A percentile compares a stretch with the other conserved stretches of the same genome.
These are phyloP conservation scores for Threskiornis aethiopicus DNA, from an alignment of 2,797 vertebrate species.

Conservation along the genomic window DNA sequence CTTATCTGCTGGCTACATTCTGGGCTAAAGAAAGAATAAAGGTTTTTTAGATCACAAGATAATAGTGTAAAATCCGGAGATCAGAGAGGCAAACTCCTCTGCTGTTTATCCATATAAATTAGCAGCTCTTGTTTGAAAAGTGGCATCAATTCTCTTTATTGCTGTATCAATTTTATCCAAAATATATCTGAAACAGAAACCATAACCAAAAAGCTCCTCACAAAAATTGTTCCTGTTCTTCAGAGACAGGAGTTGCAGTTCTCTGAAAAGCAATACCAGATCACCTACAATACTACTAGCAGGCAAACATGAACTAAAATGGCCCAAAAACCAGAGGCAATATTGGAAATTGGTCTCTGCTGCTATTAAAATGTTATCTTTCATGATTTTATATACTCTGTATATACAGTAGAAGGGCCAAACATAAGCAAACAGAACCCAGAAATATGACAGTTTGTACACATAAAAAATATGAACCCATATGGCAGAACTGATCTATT, in stretches of 20 bases:
- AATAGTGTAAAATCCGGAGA: background rate
- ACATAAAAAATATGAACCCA: background rate
- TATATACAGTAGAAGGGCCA: background rate
- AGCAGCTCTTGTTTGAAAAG: background rate
- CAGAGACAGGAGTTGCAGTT: background rate
- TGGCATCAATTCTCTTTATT: background rate
- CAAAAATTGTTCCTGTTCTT: background rate
- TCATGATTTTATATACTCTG: background rate
- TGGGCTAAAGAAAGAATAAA: background rate
- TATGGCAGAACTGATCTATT: background rate
- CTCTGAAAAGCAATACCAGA: background rate
- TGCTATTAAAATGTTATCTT: background rate
- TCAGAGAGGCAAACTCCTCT: background rate
- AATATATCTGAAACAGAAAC: background rate
- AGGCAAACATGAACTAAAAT: background rate
- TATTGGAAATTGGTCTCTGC: background rate
- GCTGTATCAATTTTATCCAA: background rate
- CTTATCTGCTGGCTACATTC: background rate
- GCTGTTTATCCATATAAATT: background rate
- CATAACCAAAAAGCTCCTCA: background rate
- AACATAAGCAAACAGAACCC: background rate
- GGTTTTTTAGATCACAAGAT: background rate
- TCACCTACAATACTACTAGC: background rate
- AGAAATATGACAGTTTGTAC: background rate
- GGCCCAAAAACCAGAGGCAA: background rate